These are phyloP conservation scores for Xylota sylvarum DNA, from an alignment of 2,888 invertebrate genomes.

Conservation along the genomic window DNA sequence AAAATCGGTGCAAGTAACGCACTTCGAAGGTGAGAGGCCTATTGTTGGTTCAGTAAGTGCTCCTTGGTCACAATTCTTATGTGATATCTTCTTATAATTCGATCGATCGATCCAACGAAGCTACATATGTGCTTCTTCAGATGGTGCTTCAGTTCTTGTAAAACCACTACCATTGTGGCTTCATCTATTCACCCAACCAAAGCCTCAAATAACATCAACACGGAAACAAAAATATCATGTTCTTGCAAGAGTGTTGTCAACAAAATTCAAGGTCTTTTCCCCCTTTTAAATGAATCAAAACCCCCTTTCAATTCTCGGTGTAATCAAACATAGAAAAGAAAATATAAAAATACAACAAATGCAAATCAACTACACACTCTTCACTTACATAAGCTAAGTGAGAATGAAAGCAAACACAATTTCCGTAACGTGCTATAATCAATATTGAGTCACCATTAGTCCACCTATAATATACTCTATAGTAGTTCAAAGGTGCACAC, in stretches of 20 bases:
- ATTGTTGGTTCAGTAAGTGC: too few relatives aligned
- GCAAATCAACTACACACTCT: background rate
- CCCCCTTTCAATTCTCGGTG: background rate
- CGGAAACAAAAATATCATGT: background rate
- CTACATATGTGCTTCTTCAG: too few relatives aligned
- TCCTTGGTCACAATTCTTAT: too few relatives aligned
- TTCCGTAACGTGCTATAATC: background rate
- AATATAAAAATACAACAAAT: too few relatives aligned
- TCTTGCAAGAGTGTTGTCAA: background rate
- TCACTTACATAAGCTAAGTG: background rate
- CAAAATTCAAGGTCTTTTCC: background rate
- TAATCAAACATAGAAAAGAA: background rate
- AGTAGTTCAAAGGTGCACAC: background rate
- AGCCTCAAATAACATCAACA: background rate
- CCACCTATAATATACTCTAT: background rate
- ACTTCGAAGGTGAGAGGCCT: too few relatives aligned
- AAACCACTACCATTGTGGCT: too few relatives aligned
- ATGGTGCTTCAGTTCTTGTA: too few relatives aligned
- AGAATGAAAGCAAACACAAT: background rate
- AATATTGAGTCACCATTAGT: background rate
- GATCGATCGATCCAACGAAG: too few relatives aligned
- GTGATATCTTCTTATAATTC: too few relatives aligned
- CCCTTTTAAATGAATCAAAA: background rate
- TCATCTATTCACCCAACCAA: background rate
- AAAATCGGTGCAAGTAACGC: too few relatives aligned